These are phyloP conservation scores for Cranoglanis bouderius DNA, from an alignment of 2,113 vertebrate species.

Conservation along the genomic window DNA sequence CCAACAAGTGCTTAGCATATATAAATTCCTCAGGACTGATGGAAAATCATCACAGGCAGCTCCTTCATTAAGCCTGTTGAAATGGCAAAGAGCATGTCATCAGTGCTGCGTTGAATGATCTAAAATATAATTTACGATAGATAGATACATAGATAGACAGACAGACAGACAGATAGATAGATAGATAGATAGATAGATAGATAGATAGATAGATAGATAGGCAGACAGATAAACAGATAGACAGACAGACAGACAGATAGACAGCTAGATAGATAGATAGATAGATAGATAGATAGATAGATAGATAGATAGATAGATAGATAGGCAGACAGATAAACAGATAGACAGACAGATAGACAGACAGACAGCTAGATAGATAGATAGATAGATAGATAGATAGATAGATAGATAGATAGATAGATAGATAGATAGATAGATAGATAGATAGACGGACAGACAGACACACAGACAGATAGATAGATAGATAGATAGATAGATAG, in stretches of 20 bases:
- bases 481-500: neutral
- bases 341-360: neutral
- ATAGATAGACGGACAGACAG: neutral
- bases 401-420: neutral
- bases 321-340: neutral
- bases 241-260: no score
- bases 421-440: neutral
- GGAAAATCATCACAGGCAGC: neutral
- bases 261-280: neutral
- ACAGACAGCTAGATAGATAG: neutral
- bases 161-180: no score
- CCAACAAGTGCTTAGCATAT: slow-evolving; percentile 1
- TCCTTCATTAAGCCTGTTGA: neutral
- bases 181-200: no score
- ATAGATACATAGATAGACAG: no score
- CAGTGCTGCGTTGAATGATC: neutral
- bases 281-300: neutral
- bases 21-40: neutral
- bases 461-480: neutral
- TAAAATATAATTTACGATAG: no score
- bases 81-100: neutral
- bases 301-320: neutral
- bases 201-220: no score
- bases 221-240: no score
- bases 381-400: neutral